A percentile compares a stretch with the other conserved stretches of the same genome.
Evolutionary conservation across 1,140 invertebrate species (phyloP).

Genomic region (Sycophaga agraensis): DNA sequence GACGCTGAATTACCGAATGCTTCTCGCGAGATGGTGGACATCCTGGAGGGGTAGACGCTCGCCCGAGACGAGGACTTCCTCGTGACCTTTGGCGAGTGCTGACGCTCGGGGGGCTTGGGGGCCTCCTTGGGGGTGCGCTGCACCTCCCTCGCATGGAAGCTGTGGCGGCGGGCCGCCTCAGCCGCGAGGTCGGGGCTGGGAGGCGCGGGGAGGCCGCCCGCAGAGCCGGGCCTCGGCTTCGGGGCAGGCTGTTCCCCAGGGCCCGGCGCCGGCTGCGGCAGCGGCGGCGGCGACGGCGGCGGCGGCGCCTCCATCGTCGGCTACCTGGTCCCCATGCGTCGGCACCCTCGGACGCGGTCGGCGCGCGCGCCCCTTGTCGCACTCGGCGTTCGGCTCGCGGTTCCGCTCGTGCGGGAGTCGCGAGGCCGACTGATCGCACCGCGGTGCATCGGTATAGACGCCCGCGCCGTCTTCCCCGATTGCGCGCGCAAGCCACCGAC

Average conservation of each 20-base stretch:
- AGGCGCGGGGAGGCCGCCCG: conserved; percentile 28
- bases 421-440: not conserved
- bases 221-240: not conserved
- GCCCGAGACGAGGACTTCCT: not conserved
- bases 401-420: too few relatives aligned
- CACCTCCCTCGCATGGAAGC: conserved; percentile 11
- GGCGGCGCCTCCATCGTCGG: too few relatives aligned
- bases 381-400: too few relatives aligned
- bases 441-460: too few relatives aligned
- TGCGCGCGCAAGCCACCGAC: not conserved
- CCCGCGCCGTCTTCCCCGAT: not conserved
- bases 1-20: conserved; percentile 26
- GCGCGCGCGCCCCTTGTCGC: too few relatives aligned
- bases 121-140: not conserved
- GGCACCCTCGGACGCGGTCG: too few relatives aligned
- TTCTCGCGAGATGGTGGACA: conserved; percentile 20
- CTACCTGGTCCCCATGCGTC: too few relatives aligned
- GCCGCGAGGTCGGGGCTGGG: too few relatives aligned
- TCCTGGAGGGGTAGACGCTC: conserved; percentile 4
- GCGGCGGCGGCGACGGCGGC: too few relatives aligned
- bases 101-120: not conserved
- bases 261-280: too few relatives aligned
- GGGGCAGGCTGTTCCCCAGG: not conserved
- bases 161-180: not conserved
- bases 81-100: not conserved